Evolutionary conservation across 2,888 invertebrate species (phyloP), one percentile per base, ranked within the genome.

Genomic region (Glaucopsyche alexis): DNA sequence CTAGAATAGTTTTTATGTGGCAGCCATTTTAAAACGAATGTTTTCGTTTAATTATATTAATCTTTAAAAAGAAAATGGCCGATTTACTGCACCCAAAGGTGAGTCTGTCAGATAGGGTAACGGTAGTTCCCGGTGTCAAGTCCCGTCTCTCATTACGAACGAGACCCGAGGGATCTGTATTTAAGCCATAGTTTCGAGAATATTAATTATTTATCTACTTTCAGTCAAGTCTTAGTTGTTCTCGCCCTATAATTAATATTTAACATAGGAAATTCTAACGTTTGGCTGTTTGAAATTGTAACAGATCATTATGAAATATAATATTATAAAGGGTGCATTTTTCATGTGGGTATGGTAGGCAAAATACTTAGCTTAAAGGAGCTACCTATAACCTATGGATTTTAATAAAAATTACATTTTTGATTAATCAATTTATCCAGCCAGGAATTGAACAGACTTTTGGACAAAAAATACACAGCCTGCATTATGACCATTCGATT

Each of bases 151-250:
- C 11, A 29, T 29, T 29, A 29, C 29, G 29, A 60, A 60, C 55
- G 55, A 60, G 11, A 19, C 55, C 9, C 55, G 19, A 60, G 19
- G 55, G 55, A 60, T 60, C 4, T 16, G 19, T 19, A 29, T 38
- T 13, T 38, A 60, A 55, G 29, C 38, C 60, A 29, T 47, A 47
- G 47, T 55, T 55, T 19, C 60, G 60, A 60, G 60, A 13, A 60
- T 29, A 29, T 60, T 29, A 60, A 60, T 60, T 29, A 19, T 60
- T 60, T 60, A 19, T 60, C 29, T 60, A 60, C 29, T 60, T 60
- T 38, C 60, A 60, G 29, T 60, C 60, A 29, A 60, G 29, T 29
- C 60, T 47, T n/a, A n/a, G 42, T 6, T 42, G 60, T 13, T 60
- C 29, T 6, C 1, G 7, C 29, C 60, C 60, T 38, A 1, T 14